Conservation (phyloP, 2,113 vertebrate species). For the Hucho hucho region DNA sequence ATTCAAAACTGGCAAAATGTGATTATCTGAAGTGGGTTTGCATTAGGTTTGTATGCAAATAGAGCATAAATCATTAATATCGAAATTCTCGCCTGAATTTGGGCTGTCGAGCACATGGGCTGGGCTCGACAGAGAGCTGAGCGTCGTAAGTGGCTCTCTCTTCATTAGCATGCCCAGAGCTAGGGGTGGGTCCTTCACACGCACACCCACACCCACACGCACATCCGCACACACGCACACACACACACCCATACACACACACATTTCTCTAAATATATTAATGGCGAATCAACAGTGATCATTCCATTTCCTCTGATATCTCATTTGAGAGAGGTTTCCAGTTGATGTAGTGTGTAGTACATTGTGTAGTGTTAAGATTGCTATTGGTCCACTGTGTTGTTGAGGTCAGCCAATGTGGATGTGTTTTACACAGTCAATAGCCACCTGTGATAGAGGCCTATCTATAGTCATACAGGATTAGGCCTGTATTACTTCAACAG, state of each 20-base stretch:
- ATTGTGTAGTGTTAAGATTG: slow-evolving; percentile 62
- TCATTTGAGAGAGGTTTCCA: slow-evolving; percentile 55
- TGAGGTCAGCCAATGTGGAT: slow-evolving; percentile 58
- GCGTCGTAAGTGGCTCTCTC: slow-evolving; percentile 54
- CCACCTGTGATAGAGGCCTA: slow-evolving; percentile 66
- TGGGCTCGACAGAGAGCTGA: slow-evolving; percentile 15
- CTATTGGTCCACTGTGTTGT: slow-evolving; percentile 65
- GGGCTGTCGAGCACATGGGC: slow-evolving; percentile 52
- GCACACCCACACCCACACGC: not conserved
- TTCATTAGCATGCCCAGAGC: slow-evolving; percentile 61
- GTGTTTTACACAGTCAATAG: slow-evolving; percentile 75
- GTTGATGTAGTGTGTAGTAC: slow-evolving; percentile 65
- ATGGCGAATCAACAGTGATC: slow-evolving; percentile 49
- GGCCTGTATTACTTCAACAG: too few relatives aligned
- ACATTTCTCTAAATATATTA: slow-evolving; percentile 1
- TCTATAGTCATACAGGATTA: slow-evolving; percentile 67
- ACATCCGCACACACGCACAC: slow-evolving; percentile 46
- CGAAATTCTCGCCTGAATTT: slow-evolving; percentile 70
- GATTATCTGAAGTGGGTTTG: slow-evolving; percentile 78
- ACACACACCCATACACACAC: not conserved
- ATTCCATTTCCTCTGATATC: slow-evolving; percentile 54
- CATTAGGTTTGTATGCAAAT: slow-evolving; percentile 81
- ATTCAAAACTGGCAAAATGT: slow-evolving; percentile 71
- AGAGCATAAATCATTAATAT: slow-evolving; percentile 76
- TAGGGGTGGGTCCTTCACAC: not conserved